Percentiles rank a stretch among this genome's conserved stretches.
Evolutionary conservation across 2,113 vertebrate genomes (phyloP).

Genomic region (Phylloscopus whistleri): DNA sequence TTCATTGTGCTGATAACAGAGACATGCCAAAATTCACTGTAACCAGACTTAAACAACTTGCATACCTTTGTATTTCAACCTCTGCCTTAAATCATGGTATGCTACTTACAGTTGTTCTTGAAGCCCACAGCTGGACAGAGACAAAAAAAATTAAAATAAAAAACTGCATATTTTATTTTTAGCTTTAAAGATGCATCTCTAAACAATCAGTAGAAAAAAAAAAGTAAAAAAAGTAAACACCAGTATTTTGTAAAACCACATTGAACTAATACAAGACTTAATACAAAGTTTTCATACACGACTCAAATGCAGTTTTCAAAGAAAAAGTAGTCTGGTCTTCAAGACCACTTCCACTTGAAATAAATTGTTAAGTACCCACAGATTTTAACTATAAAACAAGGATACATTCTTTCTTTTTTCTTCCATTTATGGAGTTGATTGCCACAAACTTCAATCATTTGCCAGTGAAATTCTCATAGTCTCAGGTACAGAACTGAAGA

Average conservation of each 20-base stretch:
- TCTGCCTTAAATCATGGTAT: neutral
- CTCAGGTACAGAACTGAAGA: neutral
- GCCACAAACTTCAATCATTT: neutral
- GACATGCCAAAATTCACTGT: neutral
- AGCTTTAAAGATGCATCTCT: constrained; percentile 12
- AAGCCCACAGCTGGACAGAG: neutral
- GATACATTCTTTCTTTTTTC: neutral
- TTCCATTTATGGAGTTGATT: neutral
- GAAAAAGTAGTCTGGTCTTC: neutral
- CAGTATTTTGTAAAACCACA: neutral
- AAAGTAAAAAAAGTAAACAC: constrained; percentile 38
- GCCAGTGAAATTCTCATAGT: neutral
- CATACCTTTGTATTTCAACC: neutral
- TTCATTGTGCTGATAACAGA: neutral
- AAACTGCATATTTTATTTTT: neutral
- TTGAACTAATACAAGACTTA: neutral
- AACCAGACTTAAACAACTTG: neutral
- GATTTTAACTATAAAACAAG: neutral
- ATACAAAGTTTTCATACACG: neutral
- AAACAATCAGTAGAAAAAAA: constrained; percentile 26
- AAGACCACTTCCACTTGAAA: constrained; percentile 7
- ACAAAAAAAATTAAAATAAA: neutral
- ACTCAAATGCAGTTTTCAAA: neutral
- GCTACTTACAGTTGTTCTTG: neutral
- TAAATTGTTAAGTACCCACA: neutral